These are phyloP conservation scores for Sebastes melanostomus DNA, from an alignment of 2,797 vertebrate genomes.

Conservation along the genomic window DNA sequence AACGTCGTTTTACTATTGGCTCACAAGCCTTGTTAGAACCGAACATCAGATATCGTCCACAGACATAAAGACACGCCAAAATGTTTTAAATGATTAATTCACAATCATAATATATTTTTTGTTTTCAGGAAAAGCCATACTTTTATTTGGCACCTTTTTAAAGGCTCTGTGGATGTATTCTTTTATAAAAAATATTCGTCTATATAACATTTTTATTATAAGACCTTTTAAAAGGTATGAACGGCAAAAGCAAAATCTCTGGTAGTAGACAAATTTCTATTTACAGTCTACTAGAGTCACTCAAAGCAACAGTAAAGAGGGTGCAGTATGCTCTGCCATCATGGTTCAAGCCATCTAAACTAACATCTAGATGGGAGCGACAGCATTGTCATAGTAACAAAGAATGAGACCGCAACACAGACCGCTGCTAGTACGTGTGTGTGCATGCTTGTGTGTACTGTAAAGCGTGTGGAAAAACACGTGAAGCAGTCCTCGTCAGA, in stretches of 20 bases:
- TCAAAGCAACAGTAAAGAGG: not conserved
- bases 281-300: not conserved
- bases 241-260: not conserved
- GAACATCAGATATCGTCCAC: no score
- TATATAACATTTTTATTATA: no score
- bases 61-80: fast-evolving
- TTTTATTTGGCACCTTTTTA: no score
- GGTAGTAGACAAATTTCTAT: not conserved
- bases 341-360: slow-evolving; percentile 16
- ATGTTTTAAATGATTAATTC: no score
- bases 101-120: no score
- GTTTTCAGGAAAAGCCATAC: no score
- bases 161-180: no score
- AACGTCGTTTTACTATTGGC: no score
- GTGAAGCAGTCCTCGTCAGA: slow-evolving; percentile 30
- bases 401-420: slow-evolving; percentile 6
- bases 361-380: slow-evolving; percentile 27
- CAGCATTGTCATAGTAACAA: slow-evolving; percentile 38
- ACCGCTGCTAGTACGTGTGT: not conserved
- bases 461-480: not conserved
- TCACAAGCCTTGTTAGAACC: no score
- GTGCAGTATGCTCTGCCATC: slow-evolving; percentile 23
- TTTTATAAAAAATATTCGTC: no score
- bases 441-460: not conserved
- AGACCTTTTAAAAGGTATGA: not conserved